Base-by-base conservation (phyloP, 2,888 invertebrate genomes). In the Celastrina argiolus region DNA sequence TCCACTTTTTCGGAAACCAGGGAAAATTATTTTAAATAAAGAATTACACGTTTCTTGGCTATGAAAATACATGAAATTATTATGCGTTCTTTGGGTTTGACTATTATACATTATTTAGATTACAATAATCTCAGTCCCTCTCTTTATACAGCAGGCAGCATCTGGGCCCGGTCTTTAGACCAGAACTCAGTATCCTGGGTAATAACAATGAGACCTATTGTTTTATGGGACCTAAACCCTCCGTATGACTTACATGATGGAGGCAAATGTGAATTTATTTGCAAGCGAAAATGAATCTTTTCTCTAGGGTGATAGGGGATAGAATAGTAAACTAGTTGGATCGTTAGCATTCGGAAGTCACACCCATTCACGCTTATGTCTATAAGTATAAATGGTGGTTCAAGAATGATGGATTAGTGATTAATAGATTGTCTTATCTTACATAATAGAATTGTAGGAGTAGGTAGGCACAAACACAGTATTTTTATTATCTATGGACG, bases 131-230 rank as follows among this genome's bases (percentile, higher is more conserved):
- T n/a, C n/a, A n/a, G n/a, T n/a, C n/a, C n/a, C n/a, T n/a, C n/a
- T n/a, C n/a, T n/a, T n/a, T n/a, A n/a, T n/a, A n/a, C n/a, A n/a
- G n/a, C n/a, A n/a, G n/a, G n/a, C n/a, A n/a, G n/a, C n/a, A n/a
- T n/a, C n/a, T n/a, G n/a, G n/a, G n/a, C n/a, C n/a, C n/a, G n/a
- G n/a, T n/a, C n/a, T n/a, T n/a, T n/a, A n/a, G n/a, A n/a, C n/a
- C n/a, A n/a, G n/a, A 45, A 18, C 2, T 45, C 10, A 16, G 18
- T 45, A 45, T 45, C 45, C 18, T 42, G n/a, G 7, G 7, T 42
- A n/a, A 42, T 12, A 18, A 31, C 36, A 61, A 61, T 34, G 61
- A 61, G 34, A 61, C 12, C 36, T 61, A 61, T 36, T 61, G 61
- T 61, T 61, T 61, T 61, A 61, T 61, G 36, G 61, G 34, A 18